phyloP scores from a whole-genome alignment of 2,113 vertebrate species.

The Ophthalmolycus amberensis region DNA sequence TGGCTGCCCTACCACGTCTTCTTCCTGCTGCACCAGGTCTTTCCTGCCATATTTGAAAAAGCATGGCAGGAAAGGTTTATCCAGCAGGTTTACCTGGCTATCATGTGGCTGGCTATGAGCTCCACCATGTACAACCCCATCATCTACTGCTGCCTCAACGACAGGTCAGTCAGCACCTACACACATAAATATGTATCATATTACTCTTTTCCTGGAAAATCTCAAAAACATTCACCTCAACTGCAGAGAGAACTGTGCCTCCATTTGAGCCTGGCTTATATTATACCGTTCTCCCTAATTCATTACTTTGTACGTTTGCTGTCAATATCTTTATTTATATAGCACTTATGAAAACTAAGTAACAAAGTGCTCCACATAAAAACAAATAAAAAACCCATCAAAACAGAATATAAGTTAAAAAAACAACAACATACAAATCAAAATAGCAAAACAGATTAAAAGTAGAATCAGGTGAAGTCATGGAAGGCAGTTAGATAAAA shows the following conservation, averaged over 20 bases:
- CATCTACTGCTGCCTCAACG: slow-evolving; percentile 99
- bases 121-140: slow-evolving; percentile 99
- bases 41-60: slow-evolving; percentile 82
- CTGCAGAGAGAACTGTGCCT: no score
- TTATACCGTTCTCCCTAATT: neutral
- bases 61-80: slow-evolving; percentile 79
- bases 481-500: neutral
- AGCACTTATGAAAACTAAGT: no score
- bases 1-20: slow-evolving; percentile 97
- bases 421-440: neutral
- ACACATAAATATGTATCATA: neutral
- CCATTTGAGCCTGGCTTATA: neutral
- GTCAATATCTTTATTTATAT: no score
- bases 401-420: no score
- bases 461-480: neutral
- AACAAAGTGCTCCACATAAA: no score
- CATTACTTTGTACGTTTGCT: neutral
- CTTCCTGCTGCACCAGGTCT: slow-evolving; percentile 92
- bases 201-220: neutral
- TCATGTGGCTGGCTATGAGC: slow-evolving; percentile 99
- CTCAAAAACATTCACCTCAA: neutral
- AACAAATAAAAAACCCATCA: no score
- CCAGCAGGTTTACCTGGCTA: slow-evolving; percentile 94
- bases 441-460: neutral
- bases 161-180: slow-evolving; percentile 83